These are phyloP conservation scores for Girardinus metallicus DNA, from an alignment of 2,797 vertebrate genomes.

Conservation along the genomic window DNA sequence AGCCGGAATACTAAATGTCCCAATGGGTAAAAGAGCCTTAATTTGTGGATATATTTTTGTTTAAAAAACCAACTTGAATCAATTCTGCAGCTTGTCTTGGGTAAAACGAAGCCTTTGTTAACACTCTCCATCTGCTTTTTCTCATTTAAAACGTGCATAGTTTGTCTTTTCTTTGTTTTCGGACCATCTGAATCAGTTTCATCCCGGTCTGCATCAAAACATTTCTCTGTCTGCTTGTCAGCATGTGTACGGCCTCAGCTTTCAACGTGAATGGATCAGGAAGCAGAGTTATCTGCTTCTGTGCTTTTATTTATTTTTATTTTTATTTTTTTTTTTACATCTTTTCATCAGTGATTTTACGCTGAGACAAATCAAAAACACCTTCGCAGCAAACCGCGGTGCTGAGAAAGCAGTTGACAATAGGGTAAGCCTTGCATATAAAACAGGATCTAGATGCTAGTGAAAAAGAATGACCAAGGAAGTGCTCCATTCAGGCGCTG, in stretches of 20 bases:
- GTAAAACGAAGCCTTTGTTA: constrained; percentile 62
- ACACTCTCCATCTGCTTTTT: constrained; percentile 59
- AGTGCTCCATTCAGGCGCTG: constrained; percentile 66
- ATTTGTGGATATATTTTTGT: constrained; percentile 25
- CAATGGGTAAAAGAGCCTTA: not conserved
- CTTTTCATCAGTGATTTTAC: constrained; percentile 40
- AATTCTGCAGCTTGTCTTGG: constrained; percentile 37
- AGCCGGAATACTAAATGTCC: constrained; percentile 49
- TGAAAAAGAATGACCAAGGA: constrained; percentile 68
- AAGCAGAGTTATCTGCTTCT: constrained; percentile 63
- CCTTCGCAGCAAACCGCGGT: constrained; percentile 54
- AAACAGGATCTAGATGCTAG: constrained; percentile 69
- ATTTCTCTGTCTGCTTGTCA: constrained; percentile 57
- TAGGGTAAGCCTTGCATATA: constrained; percentile 70
- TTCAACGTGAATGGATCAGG: constrained; percentile 80
- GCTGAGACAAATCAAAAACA: constrained; percentile 65
- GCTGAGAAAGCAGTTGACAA: constrained; percentile 56
- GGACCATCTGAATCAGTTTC: constrained; percentile 42
- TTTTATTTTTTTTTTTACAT: not conserved
- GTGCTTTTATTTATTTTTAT: not conserved
- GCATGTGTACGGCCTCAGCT: constrained; percentile 40
- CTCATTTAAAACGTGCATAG: constrained; percentile 35
- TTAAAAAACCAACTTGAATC: constrained; percentile 35
- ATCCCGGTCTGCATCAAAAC: constrained; percentile 53
- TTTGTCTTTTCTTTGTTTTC: constrained; percentile 55